Evolutionary conservation across 2,113 vertebrate species (phyloP), one percentile per base, ranked within the genome.

Genomic region (Mugil cephalus): DNA sequence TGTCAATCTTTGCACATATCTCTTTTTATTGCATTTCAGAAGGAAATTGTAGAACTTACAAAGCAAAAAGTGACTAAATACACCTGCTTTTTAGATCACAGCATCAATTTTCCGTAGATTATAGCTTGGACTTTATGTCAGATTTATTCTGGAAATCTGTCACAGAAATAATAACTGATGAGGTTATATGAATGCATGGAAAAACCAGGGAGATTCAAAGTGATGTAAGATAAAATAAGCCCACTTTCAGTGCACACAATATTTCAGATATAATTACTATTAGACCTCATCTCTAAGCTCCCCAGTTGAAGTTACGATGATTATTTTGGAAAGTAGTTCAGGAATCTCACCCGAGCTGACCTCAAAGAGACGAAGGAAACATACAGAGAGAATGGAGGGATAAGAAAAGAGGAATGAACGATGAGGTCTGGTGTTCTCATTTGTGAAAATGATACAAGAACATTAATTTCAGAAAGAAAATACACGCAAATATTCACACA

Each of bases 401-500:
- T 38, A 30, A 68, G 14, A 63, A 40, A 69, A 53, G 12, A 51
- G 14, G 47, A 73, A 47, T 63, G 24, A 84, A 67, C 59, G 17
- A 73, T 13, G 15, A 53, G 1, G 42, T 74, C 79, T 86, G 83
- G 62, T 79, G 17, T 79, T 85, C 55, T 69, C 74, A 72, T 88
- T 67, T 65, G 47, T 45, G 34, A 65, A 78, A 80, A 58, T 4
- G 42, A 84, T 39, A 77, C 18, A 45, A 72, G 18, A 55, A 71
- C 12, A 71, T 51, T 74, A 52, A n/a, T 9, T 58, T 61, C 10
- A 19, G 18, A 53, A 45, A 45, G 36, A 61, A 74, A 78, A 70
- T 10, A 47, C 38, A 47, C 10, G 17, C 35, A 59, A 34, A 62
- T 18, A 24, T 42, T 14, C 36, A 30, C 40, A 40, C 9, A 46